Conservation (phyloP, 2,888 invertebrate species). For the Bellardia pandia region DNA sequence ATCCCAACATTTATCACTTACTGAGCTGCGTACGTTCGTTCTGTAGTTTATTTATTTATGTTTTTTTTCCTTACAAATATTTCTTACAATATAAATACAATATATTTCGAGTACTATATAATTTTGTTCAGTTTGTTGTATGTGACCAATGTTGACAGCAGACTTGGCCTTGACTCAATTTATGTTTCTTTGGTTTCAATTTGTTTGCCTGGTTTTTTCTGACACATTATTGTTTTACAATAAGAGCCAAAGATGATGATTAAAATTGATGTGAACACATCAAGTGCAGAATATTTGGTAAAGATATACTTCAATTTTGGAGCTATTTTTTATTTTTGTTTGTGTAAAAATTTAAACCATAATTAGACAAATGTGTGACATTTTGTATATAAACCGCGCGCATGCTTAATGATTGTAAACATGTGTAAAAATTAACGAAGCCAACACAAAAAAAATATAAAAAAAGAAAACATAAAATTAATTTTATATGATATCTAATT, state of each 20-base stretch:
- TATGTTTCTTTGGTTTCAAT: constrained; percentile 22
- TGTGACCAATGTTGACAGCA: constrained; percentile 48
- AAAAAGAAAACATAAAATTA: constrained; percentile 47
- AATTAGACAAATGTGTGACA: constrained; percentile 64
- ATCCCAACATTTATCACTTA: constrained; percentile 63
- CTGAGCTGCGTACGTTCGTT: constrained; percentile 34
- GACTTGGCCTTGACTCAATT: constrained; percentile 73
- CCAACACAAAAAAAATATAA: too few species aligned
- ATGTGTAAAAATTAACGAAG: background rate
- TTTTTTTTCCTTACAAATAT: constrained; percentile 33
- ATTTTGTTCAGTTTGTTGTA: constrained; percentile 21
- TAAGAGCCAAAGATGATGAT: background rate
- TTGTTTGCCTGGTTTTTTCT: constrained; percentile 31
- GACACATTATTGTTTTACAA: constrained; percentile 29
- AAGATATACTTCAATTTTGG: background rate
- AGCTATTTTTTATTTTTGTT: background rate
- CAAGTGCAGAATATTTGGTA: constrained; percentile 37
- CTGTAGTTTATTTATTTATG: constrained; percentile 27
- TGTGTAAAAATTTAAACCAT: background rate
- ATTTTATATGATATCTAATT: constrained; percentile 62
- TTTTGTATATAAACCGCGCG: constrained; percentile 37
- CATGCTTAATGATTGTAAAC: constrained; percentile 38
- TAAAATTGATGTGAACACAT: constrained; percentile 42
- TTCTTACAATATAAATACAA: background rate
- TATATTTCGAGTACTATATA: constrained; percentile 3